These are phyloP conservation scores for Nephrotoma flavescens DNA, from an alignment of 2,888 invertebrate species.

Conservation along the genomic window DNA sequence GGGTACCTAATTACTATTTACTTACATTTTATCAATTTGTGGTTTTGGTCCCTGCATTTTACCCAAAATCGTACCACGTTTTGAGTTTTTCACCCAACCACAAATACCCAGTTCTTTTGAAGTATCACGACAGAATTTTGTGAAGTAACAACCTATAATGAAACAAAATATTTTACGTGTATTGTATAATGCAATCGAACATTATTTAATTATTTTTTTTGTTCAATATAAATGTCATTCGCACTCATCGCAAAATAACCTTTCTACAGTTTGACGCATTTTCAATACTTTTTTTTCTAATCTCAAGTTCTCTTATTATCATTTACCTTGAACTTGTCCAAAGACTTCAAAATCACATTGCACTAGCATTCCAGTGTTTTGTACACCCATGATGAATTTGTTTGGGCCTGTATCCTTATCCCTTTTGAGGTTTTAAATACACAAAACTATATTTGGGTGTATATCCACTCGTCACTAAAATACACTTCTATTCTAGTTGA, in stretches of 20 bases:
- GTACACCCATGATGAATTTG: slow-evolving; percentile 35
- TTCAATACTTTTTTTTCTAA: background rate
- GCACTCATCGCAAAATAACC: background rate
- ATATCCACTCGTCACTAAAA: background rate
- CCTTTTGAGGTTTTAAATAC: background rate
- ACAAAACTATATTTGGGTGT: background rate
- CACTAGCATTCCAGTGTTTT: slow-evolving; percentile 45
- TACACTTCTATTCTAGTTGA: slow-evolving; percentile 4
- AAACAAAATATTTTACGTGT: background rate
- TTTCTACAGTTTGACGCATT: background rate
- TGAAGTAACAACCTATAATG: slow-evolving; percentile 63
- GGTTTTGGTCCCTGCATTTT: slow-evolving; percentile 72
- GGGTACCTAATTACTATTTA: slow-evolving; percentile 14
- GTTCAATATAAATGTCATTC: background rate
- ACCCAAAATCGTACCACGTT: slow-evolving; percentile 74
- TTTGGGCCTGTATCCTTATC: background rate
- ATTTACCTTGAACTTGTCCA: slow-evolving; percentile 76
- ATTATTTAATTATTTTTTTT: background rate
- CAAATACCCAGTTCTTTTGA: slow-evolving; percentile 56
- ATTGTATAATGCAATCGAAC: background rate
- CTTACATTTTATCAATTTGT: slow-evolving; percentile 72
- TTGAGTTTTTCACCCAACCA: slow-evolving; percentile 89
- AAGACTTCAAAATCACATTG: slow-evolving; percentile 83
- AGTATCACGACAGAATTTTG: slow-evolving; percentile 73
- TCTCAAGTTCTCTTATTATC: background rate